Percentiles rank a stretch among this genome's conserved stretches.
These are phyloP conservation scores for Paraplagusia blochii DNA, from an alignment of 2,113 vertebrate species.

Conservation along the genomic window DNA sequence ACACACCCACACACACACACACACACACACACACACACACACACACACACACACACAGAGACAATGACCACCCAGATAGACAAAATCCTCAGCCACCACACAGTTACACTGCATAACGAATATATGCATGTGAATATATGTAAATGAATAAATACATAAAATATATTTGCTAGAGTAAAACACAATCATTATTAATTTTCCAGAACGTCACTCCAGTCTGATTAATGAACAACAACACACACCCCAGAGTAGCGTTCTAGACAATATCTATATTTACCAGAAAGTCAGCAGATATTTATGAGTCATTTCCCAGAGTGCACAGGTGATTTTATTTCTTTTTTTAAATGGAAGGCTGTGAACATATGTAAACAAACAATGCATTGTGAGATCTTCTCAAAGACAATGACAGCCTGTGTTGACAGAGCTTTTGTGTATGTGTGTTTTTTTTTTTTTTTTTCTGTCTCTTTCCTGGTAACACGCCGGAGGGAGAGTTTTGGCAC, in stretches of 20 bases:
- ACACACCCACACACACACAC: conserved; percentile 15
- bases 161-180: too few species aligned
- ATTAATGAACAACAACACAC: too few species aligned
- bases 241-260: conserved; percentile 41
- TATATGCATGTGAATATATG: neutral
- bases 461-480: conserved; percentile 22
- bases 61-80: neutral
- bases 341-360: conserved; percentile 31
- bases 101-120: conserved; percentile 2
- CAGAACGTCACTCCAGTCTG: conserved; percentile 15
- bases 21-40: conserved; percentile 9
- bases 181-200: conserved; percentile 45
- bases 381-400: conserved; percentile 41
- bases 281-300: conserved; percentile 42
- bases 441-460: conserved; percentile 23
- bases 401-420: conserved; percentile 42
- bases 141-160: too few species aligned
- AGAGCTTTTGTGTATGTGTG: conserved; percentile 53
- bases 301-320: conserved; percentile 36
- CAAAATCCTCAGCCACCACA: neutral
- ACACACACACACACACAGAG: neutral
- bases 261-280: conserved; percentile 56
- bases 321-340: conserved; percentile 6
- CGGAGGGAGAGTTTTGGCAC: conserved; percentile 21
- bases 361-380: conserved; percentile 46